Conservation (phyloP, 2,113 vertebrate genomes). For the Vulpes ferrilata region DNA sequence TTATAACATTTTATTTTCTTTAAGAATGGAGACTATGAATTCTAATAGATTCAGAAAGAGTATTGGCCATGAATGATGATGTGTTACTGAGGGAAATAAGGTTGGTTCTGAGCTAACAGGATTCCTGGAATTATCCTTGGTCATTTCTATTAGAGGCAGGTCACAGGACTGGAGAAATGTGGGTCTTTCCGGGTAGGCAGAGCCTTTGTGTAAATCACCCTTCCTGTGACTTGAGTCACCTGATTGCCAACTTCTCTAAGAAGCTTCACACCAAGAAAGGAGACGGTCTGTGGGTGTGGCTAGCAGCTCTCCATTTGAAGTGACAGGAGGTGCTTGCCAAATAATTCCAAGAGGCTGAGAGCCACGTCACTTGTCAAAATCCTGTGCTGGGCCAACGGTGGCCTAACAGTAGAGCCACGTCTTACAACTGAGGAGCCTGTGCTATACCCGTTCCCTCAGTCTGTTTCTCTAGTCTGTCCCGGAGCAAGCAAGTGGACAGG, state of each 20-base stretch:
- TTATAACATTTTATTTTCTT: neutral
- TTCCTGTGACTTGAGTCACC: neutral
- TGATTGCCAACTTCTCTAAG: neutral
- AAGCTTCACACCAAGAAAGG: neutral
- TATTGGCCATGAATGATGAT: neutral
- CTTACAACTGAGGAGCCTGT: neutral
- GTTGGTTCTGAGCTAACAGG: neutral
- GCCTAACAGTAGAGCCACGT: neutral
- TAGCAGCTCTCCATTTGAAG: too few relatives aligned
- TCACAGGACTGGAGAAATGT: neutral
- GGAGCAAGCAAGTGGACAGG: neutral
- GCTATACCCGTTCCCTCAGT: neutral
- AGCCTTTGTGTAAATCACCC: fast-evolving
- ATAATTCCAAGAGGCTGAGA: neutral
- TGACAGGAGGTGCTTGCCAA: neutral
- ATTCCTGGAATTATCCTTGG: neutral
- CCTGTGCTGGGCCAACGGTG: fast-evolving
- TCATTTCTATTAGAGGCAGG: neutral
- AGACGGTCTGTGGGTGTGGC: neutral
- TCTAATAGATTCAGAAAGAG: neutral
- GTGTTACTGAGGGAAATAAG: neutral
- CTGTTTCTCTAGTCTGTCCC: neutral
- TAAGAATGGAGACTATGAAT: neutral
- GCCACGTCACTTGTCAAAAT: fast-evolving
- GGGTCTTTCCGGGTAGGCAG: fast-evolving